Conservation (phyloP, 2,888 invertebrate genomes). For the Agrochola lota region DNA sequence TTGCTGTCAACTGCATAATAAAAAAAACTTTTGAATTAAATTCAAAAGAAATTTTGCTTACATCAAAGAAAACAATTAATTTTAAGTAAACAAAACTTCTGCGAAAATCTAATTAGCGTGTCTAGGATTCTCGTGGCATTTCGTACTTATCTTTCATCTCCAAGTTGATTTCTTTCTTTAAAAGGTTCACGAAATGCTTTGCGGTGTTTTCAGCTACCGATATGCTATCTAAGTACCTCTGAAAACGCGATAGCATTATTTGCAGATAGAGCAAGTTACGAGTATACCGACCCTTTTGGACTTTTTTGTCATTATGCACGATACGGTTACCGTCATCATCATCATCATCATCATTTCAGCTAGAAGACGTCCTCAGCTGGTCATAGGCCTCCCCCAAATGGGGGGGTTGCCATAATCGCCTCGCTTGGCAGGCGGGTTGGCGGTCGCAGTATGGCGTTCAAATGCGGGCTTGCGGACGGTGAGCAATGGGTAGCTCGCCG, state of each 20-base stretch:
- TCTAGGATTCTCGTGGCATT: conserved; percentile 41
- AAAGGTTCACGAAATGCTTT: conserved; percentile 28
- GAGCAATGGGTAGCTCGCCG: too few relatives aligned
- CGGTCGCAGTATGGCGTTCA: too few relatives aligned
- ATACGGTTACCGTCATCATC: neutral
- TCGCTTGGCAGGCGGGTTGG: too few relatives aligned
- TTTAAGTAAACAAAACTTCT: conserved; percentile 24
- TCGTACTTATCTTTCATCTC: conserved; percentile 35
- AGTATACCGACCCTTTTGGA: too few relatives aligned
- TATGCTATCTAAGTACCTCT: neutral
- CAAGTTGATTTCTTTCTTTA: conserved; percentile 17
- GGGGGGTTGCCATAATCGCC: too few relatives aligned
- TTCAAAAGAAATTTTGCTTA: neutral
- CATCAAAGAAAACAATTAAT: conserved; percentile 48
- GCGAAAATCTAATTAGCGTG: conserved; percentile 48
- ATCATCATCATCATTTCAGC: too few relatives aligned
- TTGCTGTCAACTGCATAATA: conserved; percentile 10
- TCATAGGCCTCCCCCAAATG: too few relatives aligned
- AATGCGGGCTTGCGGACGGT: too few relatives aligned
- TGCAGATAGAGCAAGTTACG: neutral
- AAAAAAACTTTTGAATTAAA: neutral
- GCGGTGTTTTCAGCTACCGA: neutral
- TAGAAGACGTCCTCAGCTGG: too few relatives aligned
- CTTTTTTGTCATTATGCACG: neutral
- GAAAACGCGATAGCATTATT: conserved; percentile 13